Conservation (phyloP, 2,888 invertebrate species). For the Synergus umbraculus region DNA sequence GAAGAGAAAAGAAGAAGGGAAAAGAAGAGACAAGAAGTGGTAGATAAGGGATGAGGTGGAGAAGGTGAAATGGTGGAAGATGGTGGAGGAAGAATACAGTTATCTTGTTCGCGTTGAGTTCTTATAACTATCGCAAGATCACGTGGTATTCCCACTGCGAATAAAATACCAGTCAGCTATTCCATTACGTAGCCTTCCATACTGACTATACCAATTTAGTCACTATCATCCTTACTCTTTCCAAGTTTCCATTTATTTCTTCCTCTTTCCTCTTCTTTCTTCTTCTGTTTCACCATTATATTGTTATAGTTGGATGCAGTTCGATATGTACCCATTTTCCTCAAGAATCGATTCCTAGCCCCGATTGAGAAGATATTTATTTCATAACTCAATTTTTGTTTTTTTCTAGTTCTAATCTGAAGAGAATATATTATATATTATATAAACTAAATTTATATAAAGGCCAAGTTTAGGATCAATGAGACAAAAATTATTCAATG, state of each 20-base stretch:
- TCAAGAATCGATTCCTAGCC: not conserved
- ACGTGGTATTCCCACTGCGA: constrained; percentile 40
- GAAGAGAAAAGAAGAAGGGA: constrained; percentile 19
- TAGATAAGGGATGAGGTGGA: not conserved
- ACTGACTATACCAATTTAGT: not conserved
- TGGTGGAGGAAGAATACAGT: constrained; percentile 37
- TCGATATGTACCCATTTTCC: not conserved
- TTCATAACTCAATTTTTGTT: too few species aligned
- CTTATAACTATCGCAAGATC: constrained; percentile 37
- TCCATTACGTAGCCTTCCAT: constrained; percentile 19
- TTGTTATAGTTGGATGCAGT: constrained; percentile 25
- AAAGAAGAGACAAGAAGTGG: constrained; percentile 21
- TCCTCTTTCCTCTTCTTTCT: constrained; percentile 11
- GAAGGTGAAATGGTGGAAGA: constrained; percentile 18
- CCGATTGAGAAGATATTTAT: not conserved
- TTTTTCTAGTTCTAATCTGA: too few species aligned
- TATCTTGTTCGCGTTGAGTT: constrained; percentile 36
- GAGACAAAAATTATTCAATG: too few species aligned
- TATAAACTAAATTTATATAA: too few species aligned
- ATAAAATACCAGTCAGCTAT: constrained; percentile 35
- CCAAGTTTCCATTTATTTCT: not conserved
- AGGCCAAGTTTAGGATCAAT: too few species aligned
- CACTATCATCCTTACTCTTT: not conserved
- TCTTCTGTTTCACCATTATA: constrained; percentile 5
- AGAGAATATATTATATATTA: too few species aligned